phyloP scores from a whole-genome alignment of 2,888 invertebrate genomes.

The Ennomos quercinarius region DNA sequence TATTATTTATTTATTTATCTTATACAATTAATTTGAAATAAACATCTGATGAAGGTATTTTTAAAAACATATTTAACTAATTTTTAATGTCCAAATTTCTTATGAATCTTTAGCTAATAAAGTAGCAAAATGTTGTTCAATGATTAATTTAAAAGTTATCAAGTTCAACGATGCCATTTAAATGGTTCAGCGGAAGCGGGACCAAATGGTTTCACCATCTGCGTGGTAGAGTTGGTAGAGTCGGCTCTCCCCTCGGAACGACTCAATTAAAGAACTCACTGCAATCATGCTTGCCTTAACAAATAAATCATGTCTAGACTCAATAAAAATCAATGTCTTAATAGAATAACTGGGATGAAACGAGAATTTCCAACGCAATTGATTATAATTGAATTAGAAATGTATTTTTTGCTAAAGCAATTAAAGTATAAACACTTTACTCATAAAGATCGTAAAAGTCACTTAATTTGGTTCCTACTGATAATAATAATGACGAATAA shows the following conservation, averaged over 20 bases:
- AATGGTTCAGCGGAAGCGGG: conserved; percentile 30
- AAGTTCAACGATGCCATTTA: conserved; percentile 26
- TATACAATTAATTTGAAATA: too few relatives aligned
- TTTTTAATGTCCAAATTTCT: too few relatives aligned
- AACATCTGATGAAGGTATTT: too few relatives aligned
- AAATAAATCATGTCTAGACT: background rate
- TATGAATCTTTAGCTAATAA: too few relatives aligned
- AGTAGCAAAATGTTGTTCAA: background rate
- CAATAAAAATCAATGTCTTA: conserved; percentile 8
- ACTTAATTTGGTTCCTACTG: too few relatives aligned
- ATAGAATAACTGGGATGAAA: conserved; percentile 4
- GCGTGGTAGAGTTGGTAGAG: conserved; percentile 18
- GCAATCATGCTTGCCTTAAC: background rate
- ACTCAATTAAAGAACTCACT: conserved; percentile 30
- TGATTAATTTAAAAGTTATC: conserved; percentile 25
- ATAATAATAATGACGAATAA: too few relatives aligned
- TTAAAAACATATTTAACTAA: too few relatives aligned
- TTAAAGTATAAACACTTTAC: too few relatives aligned
- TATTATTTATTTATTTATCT: too few relatives aligned
- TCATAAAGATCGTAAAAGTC: too few relatives aligned
- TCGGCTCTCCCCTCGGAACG: conserved; percentile 20
- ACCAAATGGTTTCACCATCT: conserved; percentile 42
- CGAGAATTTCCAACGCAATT: background rate
- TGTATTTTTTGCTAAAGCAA: too few relatives aligned
- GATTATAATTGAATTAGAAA: too few relatives aligned